These are phyloP conservation scores for Muscina levida DNA, from an alignment of 2,888 invertebrate genomes.

Conservation along the genomic window DNA sequence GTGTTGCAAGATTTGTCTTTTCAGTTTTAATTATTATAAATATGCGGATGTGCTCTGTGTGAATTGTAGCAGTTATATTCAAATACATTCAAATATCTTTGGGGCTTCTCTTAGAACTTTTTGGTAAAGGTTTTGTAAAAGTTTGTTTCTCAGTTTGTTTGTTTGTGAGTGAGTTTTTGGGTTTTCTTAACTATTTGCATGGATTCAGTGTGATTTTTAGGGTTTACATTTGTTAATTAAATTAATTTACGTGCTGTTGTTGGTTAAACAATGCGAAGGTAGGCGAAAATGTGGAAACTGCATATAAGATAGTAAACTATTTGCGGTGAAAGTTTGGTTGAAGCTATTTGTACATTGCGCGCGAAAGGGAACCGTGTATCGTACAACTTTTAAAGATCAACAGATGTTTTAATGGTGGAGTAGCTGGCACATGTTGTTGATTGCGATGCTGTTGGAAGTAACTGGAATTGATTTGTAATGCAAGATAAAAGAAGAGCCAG, in stretches of 20 bases:
- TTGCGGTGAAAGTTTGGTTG: background rate
- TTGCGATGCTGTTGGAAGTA: no score
- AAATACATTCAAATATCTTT: background rate
- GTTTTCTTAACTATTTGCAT: conserved; percentile 3
- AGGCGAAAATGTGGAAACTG: background rate
- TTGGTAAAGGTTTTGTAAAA: background rate
- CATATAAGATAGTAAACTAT: background rate
- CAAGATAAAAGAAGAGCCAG: no score
- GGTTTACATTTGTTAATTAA: conserved; percentile 63
- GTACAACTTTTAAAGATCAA: no score
- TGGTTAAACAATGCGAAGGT: conserved; percentile 3
- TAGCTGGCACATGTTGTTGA: no score
- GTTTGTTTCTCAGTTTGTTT: no score
- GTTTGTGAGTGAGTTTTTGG: background rate
- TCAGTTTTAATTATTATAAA: background rate
- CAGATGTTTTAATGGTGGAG: no score
- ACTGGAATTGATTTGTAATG: no score
- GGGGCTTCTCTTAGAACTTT: background rate
- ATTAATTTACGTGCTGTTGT: conserved; percentile 62
- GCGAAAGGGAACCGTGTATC: no score
- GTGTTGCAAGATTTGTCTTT: conserved; percentile 39
- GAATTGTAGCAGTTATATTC: background rate
- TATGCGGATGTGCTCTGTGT: background rate
- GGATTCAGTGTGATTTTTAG: conserved; percentile 45
- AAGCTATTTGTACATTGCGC: no score